phyloP scores from a whole-genome alignment of 1,140 invertebrate genomes.

The Bradysia coprophila region DNA sequence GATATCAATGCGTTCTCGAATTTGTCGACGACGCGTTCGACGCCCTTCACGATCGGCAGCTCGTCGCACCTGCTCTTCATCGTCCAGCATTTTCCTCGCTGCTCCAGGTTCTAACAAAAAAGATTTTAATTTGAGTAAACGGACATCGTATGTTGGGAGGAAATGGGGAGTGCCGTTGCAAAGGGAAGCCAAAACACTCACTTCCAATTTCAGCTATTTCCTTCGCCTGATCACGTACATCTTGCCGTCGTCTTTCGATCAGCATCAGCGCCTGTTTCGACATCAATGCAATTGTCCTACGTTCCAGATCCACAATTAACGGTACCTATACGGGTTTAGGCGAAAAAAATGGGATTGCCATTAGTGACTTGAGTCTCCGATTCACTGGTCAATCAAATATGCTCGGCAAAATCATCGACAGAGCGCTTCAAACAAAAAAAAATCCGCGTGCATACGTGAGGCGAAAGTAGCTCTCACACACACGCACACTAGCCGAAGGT shows the following conservation, averaged over 20 bases:
- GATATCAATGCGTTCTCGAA: constrained; percentile 34
- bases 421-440: no score
- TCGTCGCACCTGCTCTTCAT: constrained; percentile 55
- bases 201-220: constrained; percentile 54
- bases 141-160: constrained; percentile 1
- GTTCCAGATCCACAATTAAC: constrained; percentile 56
- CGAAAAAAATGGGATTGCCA: no score
- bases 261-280: constrained; percentile 52
- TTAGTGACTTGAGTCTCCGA: no score
- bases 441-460: no score
- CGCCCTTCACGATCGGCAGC: constrained; percentile 80
- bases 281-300: constrained; percentile 51
- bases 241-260: constrained; percentile 63
- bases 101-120: constrained; percentile 15
- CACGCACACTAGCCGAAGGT: no score
- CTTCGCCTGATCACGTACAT: constrained; percentile 83
- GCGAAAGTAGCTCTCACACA: no score
- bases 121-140: constrained; percentile 1
- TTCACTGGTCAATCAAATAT: no score
- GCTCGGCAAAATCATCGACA: no score
- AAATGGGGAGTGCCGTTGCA: no score
- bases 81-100: constrained; percentile 29
- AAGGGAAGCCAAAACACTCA: constrained; percentile 15
- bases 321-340: constrained; percentile 49
- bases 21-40: constrained; percentile 53